A percentile compares a stretch with the other conserved stretches of the same genome.
Evolutionary conservation across 2,113 vertebrate species (phyloP).

Genomic region (Micronisus gabar): DNA sequence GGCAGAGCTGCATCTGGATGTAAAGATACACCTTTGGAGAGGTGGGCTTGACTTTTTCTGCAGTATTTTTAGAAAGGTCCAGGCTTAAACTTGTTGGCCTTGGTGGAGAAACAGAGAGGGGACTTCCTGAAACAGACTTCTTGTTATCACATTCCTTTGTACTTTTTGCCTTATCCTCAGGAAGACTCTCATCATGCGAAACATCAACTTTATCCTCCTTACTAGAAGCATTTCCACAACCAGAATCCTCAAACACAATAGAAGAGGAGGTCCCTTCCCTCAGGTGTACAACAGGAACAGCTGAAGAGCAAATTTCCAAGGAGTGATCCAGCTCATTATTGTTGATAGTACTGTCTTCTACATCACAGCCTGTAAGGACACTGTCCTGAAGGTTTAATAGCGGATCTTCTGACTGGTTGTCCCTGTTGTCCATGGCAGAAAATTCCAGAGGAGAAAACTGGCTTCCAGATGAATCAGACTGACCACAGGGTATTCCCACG

Average conservation of each 20-base stretch:
- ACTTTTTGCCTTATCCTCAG: constrained; percentile 33
- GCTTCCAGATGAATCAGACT: constrained; percentile 70
- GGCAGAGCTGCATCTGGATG: constrained; percentile 98
- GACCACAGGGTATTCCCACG: constrained; percentile 68
- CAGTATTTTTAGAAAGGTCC: constrained; percentile 72
- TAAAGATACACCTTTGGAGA: constrained; percentile 97
- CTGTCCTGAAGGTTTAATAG: constrained; percentile 74
- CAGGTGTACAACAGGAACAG: constrained; percentile 57
- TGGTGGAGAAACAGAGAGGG: constrained; percentile 76
- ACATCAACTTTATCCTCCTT: constrained; percentile 58
- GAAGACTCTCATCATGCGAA: constrained; percentile 4
- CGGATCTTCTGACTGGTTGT: constrained; percentile 40
- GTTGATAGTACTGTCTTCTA: constrained; percentile 74
- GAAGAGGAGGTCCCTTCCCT: constrained; percentile 92
- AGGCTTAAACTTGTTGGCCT: constrained; percentile 87
- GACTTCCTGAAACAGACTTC: constrained; percentile 56
- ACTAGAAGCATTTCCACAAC: constrained; percentile 81
- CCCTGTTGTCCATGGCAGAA: constrained; percentile 21
- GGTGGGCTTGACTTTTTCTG: constrained; percentile 72
- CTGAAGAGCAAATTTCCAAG: constrained; percentile 78
- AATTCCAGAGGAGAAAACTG: constrained; percentile 68
- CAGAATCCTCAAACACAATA: constrained; percentile 97
- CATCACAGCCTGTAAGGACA: constrained; percentile 78
- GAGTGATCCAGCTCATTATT: constrained; percentile 72
- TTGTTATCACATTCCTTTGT: constrained; percentile 37